Conservation (phyloP, 2,888 invertebrate genomes). For the Hololepta plana region DNA sequence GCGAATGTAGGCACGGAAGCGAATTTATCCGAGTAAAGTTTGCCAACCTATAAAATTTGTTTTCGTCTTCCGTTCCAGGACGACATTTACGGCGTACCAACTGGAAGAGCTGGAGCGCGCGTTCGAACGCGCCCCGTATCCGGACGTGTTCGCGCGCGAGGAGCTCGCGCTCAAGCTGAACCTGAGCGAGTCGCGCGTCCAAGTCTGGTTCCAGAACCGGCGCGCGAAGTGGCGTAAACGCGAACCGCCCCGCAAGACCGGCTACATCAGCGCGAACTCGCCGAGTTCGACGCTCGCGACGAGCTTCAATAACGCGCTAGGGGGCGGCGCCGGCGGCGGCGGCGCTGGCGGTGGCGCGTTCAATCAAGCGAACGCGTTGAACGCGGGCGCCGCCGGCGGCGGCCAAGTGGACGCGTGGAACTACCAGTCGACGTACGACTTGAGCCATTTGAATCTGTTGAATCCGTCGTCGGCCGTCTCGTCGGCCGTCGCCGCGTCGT, state of each 20-base stretch:
- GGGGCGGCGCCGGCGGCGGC: conserved; percentile 22
- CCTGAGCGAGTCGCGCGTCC: conserved; percentile 62
- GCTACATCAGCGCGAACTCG: conserved; percentile 46
- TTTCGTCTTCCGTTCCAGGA: too few species aligned
- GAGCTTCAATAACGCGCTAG: conserved; percentile 34
- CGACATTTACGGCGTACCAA: conserved; percentile 90
- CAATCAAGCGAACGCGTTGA: conserved; percentile 30
- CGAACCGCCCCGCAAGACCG: conserved; percentile 82
- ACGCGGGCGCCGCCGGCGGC: conserved; percentile 20
- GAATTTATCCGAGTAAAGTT: background rate
- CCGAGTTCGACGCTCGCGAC: conserved; percentile 34
- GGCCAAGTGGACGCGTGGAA: conserved; percentile 61
- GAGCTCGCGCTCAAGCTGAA: conserved; percentile 81
- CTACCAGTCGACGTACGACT: conserved; percentile 53
- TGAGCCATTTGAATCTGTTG: conserved; percentile 54
- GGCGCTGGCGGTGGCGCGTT: conserved; percentile 47
- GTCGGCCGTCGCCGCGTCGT: conserved; percentile 32
- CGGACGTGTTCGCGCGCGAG: conserved; percentile 89
- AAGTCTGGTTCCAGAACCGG: conserved; percentile 80
- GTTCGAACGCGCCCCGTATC: conserved; percentile 89
- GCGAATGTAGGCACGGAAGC: too few species aligned
- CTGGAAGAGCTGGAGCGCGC: conserved; percentile 85
- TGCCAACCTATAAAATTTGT: too few species aligned
- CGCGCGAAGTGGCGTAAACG: conserved; percentile 89
- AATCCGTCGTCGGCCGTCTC: conserved; percentile 38